A percentile compares a stretch with the other conserved stretches of the same genome.
phyloP scores from a whole-genome alignment of 2,113 vertebrate species.

The Pundamilia nyererei region DNA sequence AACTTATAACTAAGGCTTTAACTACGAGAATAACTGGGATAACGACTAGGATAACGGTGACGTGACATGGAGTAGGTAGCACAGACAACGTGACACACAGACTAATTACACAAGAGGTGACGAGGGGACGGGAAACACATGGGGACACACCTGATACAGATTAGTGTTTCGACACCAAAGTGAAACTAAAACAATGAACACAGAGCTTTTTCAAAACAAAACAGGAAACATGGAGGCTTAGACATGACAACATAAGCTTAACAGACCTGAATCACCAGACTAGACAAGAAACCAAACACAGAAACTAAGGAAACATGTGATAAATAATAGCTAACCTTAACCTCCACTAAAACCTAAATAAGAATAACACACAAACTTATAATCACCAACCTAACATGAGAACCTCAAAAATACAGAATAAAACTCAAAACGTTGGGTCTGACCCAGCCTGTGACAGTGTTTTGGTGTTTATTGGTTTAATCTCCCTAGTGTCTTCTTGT shows the following conservation, averaged over 20 bases:
- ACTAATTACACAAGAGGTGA: neutral
- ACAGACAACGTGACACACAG: neutral
- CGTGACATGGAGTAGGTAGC: neutral
- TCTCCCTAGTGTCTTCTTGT: neutral
- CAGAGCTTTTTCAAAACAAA: neutral
- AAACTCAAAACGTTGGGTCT: neutral
- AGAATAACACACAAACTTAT: neutral
- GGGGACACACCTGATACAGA: neutral
- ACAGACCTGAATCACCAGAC: neutral
- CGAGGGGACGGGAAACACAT: neutral
- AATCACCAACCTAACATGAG: neutral
- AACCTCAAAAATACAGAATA: neutral
- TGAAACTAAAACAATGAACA: neutral
- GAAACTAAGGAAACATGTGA: accelerated
- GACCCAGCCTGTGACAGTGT: neutral
- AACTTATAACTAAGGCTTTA: accelerated
- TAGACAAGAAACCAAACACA: neutral
- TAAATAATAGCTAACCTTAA: neutral
- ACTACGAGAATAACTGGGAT: neutral
- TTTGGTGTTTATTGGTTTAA: neutral
- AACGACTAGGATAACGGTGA: accelerated
- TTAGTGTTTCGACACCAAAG: neutral
- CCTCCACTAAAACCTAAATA: neutral
- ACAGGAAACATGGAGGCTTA: neutral
- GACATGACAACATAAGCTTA: neutral